Conservation (phyloP, 2,888 invertebrate genomes). For the Lasioglossum oenotherae region DNA sequence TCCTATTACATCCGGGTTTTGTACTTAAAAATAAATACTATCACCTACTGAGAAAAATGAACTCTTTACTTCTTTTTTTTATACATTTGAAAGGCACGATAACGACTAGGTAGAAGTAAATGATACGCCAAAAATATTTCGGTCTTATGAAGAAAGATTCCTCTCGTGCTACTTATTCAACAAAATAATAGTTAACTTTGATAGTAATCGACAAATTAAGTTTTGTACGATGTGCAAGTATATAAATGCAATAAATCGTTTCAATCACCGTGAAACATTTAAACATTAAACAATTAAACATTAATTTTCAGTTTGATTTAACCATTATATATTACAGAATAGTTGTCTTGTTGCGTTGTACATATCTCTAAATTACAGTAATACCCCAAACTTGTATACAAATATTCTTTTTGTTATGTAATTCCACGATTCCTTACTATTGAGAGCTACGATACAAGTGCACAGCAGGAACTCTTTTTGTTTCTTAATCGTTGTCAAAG, state of each 20-base stretch:
- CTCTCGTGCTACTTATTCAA: slow-evolving; percentile 41
- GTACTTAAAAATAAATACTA: slow-evolving; percentile 63
- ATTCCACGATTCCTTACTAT: not conserved
- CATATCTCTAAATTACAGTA: slow-evolving; percentile 44
- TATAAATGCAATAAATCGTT: slow-evolving; percentile 54
- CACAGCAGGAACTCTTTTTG: not conserved
- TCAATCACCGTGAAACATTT: slow-evolving; percentile 45
- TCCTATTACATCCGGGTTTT: slow-evolving; percentile 47
- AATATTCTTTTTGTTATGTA: not conserved
- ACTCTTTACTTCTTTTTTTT: slow-evolving; percentile 29
- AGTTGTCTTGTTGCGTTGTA: slow-evolving; percentile 46
- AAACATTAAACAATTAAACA: no score
- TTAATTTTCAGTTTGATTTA: slow-evolving; percentile 63
- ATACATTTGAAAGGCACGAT: slow-evolving; percentile 48
- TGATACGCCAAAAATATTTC: slow-evolving; percentile 46
- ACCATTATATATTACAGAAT: slow-evolving; percentile 59
- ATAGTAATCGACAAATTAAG: slow-evolving; percentile 41
- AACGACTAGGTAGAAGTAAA: slow-evolving; percentile 59
- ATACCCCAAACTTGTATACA: slow-evolving; percentile 16
- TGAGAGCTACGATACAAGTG: not conserved
- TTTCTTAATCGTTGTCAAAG: slow-evolving; percentile 5
- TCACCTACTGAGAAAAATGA: slow-evolving; percentile 42
- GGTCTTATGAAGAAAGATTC: slow-evolving; percentile 32
- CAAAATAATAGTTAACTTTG: slow-evolving; percentile 48
- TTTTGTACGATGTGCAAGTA: slow-evolving; percentile 56